A percentile compares a stretch with the other conserved stretches of the same genome.
These are phyloP conservation scores for Baronia brevicornis DNA, from an alignment of 2,888 invertebrate species.

Conservation along the genomic window DNA sequence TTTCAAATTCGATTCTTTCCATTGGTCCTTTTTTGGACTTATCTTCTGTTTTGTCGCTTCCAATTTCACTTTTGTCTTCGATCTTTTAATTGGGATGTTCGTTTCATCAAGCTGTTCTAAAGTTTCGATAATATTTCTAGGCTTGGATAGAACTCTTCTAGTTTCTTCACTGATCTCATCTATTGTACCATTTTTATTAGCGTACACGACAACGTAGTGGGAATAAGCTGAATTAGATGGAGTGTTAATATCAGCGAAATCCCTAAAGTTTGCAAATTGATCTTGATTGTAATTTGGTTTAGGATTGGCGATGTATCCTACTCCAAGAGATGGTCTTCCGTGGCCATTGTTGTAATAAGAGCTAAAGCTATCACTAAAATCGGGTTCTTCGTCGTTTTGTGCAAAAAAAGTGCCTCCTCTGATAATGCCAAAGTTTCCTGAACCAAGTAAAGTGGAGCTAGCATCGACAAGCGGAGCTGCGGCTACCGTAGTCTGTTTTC, in stretches of 20 bases:
- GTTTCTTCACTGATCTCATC: slow-evolving; percentile 68
- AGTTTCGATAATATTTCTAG: slow-evolving; percentile 90
- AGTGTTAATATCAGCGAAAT: slow-evolving; percentile 90
- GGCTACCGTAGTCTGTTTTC: slow-evolving; percentile 48
- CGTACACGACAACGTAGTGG: slow-evolving; percentile 88
- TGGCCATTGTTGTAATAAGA: slow-evolving; percentile 82
- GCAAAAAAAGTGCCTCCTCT: slow-evolving; percentile 91
- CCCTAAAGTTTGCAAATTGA: slow-evolving; percentile 92
- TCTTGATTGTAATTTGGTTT: slow-evolving; percentile 85
- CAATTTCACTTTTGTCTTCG: slow-evolving; percentile 80
- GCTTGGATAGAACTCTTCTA: slow-evolving; percentile 65
- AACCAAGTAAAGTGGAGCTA: slow-evolving; percentile 81
- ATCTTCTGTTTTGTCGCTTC: slow-evolving; percentile 65
- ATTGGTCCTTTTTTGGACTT: slow-evolving; percentile 59
- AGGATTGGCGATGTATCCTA: slow-evolving; percentile 79
- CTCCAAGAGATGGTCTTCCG: slow-evolving; percentile 79
- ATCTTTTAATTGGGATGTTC: slow-evolving; percentile 62
- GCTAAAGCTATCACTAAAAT: slow-evolving; percentile 75
- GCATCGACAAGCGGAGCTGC: slow-evolving; percentile 63
- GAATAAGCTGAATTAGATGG: slow-evolving; percentile 87
- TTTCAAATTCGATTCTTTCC: slow-evolving; percentile 60
- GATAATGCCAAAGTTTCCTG: slow-evolving; percentile 91
- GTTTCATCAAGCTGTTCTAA: slow-evolving; percentile 81
- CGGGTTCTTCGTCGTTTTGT: slow-evolving; percentile 80
- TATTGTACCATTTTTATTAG: slow-evolving; percentile 84